phyloP scores from a whole-genome alignment of 1,140 invertebrate genomes.

The Rhizoglyphus robini region DNA sequence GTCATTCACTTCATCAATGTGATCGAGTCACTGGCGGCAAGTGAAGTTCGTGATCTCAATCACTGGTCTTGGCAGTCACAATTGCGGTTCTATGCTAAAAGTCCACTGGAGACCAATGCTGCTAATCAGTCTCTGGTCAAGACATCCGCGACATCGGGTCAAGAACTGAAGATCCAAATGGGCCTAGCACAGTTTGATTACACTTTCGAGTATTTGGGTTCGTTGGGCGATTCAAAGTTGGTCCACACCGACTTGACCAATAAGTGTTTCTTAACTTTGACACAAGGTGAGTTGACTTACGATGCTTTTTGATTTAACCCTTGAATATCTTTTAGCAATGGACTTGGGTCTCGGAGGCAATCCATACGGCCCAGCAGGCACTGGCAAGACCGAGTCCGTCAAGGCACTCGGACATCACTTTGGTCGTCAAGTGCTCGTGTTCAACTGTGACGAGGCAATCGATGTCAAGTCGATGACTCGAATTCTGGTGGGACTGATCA shows the following conservation, averaged over 20 bases:
- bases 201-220: conserved; percentile 91
- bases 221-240: conserved; percentile 58
- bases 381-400: conserved; percentile 93
- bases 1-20: conserved; percentile 78
- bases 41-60: conserved; percentile 44
- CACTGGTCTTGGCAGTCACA: conserved; percentile 94
- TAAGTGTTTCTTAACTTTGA: conserved; percentile 86
- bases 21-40: conserved; percentile 56
- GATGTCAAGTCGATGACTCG: conserved; percentile 83
- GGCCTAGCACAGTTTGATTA: conserved; percentile 86
- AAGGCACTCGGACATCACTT: conserved; percentile 80
- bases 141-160: background rate
- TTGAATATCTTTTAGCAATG: conserved; percentile 58
- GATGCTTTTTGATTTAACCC: too few species aligned
- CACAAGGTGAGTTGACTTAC: too few species aligned
- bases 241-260: conserved; percentile 87
- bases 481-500: conserved; percentile 76
- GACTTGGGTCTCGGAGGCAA: conserved; percentile 91
- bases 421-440: conserved; percentile 82
- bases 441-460: conserved; percentile 96
- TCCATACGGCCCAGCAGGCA: conserved; percentile 96
- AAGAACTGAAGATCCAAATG: conserved; percentile 40
- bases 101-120: conserved; percentile 34
- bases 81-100: conserved; percentile 51
- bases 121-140: conserved; percentile 31